A percentile compares a stretch with the other conserved stretches of the same genome.
These are phyloP conservation scores for Megalops atlanticus DNA, from an alignment of 2,113 vertebrate species.

Conservation along the genomic window DNA sequence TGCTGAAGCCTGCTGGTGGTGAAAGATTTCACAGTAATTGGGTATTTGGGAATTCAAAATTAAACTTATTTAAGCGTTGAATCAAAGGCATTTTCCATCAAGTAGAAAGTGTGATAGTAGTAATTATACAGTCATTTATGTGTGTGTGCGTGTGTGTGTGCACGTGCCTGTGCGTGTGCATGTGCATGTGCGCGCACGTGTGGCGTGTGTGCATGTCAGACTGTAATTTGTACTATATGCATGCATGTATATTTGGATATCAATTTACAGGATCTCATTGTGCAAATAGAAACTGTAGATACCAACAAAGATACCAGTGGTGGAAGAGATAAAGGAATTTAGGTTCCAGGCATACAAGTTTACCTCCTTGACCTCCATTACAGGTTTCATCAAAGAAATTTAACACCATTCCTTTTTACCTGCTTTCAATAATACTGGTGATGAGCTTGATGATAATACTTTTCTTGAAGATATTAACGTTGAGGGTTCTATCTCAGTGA, in stretches of 20 bases:
- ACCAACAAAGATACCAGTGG: neutral
- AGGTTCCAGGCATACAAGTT: neutral
- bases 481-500: neutral
- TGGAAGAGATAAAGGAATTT: neutral
- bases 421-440: too few species aligned
- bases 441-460: neutral
- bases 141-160: neutral
- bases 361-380: too few species aligned
- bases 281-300: neutral
- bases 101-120: neutral
- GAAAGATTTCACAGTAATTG: slow-evolving; percentile 10
- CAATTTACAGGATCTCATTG: too few species aligned
- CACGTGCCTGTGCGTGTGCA: neutral
- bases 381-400: too few species aligned
- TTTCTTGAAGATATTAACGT: too few species aligned
- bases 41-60: slow-evolving; percentile 4
- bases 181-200: neutral
- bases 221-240: too few species aligned
- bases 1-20: neutral
- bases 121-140: neutral
- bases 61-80: neutral
- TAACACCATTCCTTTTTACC: too few species aligned
- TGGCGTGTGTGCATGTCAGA: neutral
- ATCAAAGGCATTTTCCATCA: neutral
- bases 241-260: neutral